Base-by-base conservation (phyloP, 2,888 invertebrate species). In the Gortyna flavago region DNA sequence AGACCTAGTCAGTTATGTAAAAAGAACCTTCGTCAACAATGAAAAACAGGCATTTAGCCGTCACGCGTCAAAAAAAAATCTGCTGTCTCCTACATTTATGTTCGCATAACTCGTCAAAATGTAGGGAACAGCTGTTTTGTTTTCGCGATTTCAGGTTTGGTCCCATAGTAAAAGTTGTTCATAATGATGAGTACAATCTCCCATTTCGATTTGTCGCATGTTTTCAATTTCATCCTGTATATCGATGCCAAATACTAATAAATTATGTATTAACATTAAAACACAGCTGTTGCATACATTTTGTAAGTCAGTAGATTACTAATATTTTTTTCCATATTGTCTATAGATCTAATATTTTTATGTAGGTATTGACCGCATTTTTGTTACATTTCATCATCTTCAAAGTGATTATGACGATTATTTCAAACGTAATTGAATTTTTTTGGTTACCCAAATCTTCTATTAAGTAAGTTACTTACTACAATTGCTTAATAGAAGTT, bases 241-340 rank as follows among this genome's bases (percentile, higher is more conserved):
- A n/a, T n/a, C 35, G 35, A 35, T 35, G 35, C 35, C 35, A 35
- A 35, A 85, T 74, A 70, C 48, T 73, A 51, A 86, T 81, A 76
- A 80, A 83, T 81, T 77, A 73, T 79, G 35, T 79, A 71, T 77
- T 64, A 69, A 76, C 59, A 83, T 81, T 78, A 62, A 74, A 76
- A 79, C 65, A 77, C 79, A 75, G 61, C 44, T 77, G 79, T 78
- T 79, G 70, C 59, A 51, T 65, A 41, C 51, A n/a, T 83, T 77
- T 77, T 79, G 74, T 79, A 79, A 57, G n/a, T n/a, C 54, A 4
- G n/a, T 54, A n/a, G 54, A 57, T 57, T 57, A n/a, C n/a, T 11
- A 57, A n/a, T 51, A 5, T n/a, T 25, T 54, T 84, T 48, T 75
- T 61, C 13, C 13, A 44, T 66, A 51, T 83, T 51, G 0, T 7